Conservation (phyloP, 1,140 invertebrate genomes). For the Ridgeia piscesae region DNA sequence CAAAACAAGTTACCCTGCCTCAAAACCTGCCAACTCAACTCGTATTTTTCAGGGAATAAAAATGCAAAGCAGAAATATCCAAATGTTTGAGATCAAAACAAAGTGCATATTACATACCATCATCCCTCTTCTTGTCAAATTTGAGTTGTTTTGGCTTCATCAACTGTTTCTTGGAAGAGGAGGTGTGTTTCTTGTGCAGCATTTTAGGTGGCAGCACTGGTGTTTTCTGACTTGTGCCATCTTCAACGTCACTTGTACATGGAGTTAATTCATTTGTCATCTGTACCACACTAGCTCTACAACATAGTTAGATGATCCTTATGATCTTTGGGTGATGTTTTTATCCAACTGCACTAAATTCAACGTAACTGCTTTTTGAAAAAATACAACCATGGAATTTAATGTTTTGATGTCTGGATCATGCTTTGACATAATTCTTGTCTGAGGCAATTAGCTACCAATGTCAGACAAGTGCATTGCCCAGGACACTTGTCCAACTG, state of each 20-base stretch:
- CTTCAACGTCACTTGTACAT: neutral
- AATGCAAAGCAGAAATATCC: neutral
- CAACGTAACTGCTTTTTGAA: no score
- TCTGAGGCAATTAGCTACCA: no score
- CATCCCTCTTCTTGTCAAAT: neutral
- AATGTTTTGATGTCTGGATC: no score
- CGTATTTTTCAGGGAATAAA: neutral
- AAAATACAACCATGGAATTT: no score
- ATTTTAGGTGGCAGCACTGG: neutral
- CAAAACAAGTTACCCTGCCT: neutral
- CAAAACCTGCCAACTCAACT: neutral
- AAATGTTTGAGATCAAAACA: no score
- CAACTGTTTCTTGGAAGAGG: neutral
- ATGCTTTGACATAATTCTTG: no score
- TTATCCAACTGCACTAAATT: no score
- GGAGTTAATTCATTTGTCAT: conserved; percentile 1
- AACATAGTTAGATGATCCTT: neutral
- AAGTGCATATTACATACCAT: neutral
- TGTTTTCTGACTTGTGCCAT: neutral
- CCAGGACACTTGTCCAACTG: no score
- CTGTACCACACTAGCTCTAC: neutral
- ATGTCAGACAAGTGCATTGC: no score
- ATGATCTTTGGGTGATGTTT: no score
- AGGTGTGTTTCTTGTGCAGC: neutral
- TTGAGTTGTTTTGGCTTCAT: neutral